These are phyloP conservation scores for Laothoe populi DNA, from an alignment of 2,888 invertebrate species.

Conservation along the genomic window DNA sequence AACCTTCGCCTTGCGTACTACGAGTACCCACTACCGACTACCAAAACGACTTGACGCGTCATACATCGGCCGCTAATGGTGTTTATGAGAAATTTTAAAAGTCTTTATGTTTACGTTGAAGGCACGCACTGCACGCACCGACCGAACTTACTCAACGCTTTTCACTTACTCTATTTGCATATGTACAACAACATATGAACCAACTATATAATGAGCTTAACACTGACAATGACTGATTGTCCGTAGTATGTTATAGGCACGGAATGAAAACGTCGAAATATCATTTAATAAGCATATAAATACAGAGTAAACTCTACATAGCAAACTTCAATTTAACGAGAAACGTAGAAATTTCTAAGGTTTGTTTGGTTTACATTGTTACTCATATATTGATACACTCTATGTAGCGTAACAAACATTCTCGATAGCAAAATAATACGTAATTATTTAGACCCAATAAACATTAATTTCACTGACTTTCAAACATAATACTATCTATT, in stretches of 20 bases:
- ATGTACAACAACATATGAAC: slow-evolving; percentile 26
- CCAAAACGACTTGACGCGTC: slow-evolving; percentile 34
- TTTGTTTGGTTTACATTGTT: too few species aligned
- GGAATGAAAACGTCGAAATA: neutral
- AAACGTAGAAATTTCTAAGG: too few species aligned
- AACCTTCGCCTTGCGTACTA: slow-evolving; percentile 58
- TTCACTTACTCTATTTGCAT: slow-evolving; percentile 38
- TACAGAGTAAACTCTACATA: too few species aligned
- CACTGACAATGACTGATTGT: slow-evolving; percentile 10
- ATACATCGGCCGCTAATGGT: slow-evolving; percentile 48
- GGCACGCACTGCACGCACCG: slow-evolving; percentile 68
- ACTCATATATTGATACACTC: too few species aligned
- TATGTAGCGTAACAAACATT: too few species aligned
- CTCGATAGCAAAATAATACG: too few species aligned
- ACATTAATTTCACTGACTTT: too few species aligned
- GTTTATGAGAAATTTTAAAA: slow-evolving; percentile 63
- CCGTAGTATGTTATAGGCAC: neutral
- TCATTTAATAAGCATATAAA: neutral
- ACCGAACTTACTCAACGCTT: slow-evolving; percentile 39
- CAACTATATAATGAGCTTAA: slow-evolving; percentile 11
- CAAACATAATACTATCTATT: too few species aligned
- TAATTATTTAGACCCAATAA: too few species aligned
- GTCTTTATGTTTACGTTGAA: slow-evolving; percentile 66
- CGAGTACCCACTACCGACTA: slow-evolving; percentile 39
- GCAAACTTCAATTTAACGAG: too few species aligned